A percentile compares a stretch with the other conserved stretches of the same genome.
phyloP scores from a whole-genome alignment of 1,140 invertebrate species.

The Caenorhabditis brenneri region DNA sequence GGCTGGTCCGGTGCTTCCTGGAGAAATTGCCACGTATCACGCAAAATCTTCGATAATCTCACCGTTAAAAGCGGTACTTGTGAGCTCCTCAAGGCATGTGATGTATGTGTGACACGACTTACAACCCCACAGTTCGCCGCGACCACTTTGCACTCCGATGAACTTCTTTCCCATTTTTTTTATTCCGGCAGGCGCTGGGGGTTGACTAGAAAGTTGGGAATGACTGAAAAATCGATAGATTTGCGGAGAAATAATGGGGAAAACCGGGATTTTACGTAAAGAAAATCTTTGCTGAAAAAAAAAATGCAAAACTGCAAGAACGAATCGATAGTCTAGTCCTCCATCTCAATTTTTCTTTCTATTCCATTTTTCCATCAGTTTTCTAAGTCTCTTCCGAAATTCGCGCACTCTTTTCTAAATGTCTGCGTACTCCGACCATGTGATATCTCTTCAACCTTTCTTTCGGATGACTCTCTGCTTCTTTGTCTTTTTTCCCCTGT shows the following conservation, averaged over 20 bases:
- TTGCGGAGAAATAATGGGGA: too few relatives aligned
- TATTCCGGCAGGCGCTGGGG: not conserved
- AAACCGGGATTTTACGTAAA: too few relatives aligned
- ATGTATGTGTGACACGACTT: not conserved
- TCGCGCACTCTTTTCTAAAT: not conserved
- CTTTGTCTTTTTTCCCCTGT: not conserved
- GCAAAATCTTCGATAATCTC: too few relatives aligned
- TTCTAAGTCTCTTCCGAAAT: not conserved
- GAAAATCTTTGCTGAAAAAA: too few relatives aligned
- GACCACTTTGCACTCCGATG: not conserved
- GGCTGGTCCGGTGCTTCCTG: not conserved
- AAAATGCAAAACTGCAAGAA: too few relatives aligned
- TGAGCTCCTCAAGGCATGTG: not conserved
- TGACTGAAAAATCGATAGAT: too few relatives aligned
- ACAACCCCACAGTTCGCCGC: not conserved
- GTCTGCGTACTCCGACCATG: not conserved
- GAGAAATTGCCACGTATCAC: not conserved
- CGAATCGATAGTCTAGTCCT: too few relatives aligned
- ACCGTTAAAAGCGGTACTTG: conserved; percentile 5
- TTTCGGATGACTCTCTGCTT: too few relatives aligned
- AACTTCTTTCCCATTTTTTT: not conserved
- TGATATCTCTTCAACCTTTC: not conserved
- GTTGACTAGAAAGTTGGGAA: too few relatives aligned
- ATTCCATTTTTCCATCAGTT: too few relatives aligned
- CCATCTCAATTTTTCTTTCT: too few relatives aligned